Conservation (phyloP, 2,113 vertebrate species). For the Catharus minimus region DNA sequence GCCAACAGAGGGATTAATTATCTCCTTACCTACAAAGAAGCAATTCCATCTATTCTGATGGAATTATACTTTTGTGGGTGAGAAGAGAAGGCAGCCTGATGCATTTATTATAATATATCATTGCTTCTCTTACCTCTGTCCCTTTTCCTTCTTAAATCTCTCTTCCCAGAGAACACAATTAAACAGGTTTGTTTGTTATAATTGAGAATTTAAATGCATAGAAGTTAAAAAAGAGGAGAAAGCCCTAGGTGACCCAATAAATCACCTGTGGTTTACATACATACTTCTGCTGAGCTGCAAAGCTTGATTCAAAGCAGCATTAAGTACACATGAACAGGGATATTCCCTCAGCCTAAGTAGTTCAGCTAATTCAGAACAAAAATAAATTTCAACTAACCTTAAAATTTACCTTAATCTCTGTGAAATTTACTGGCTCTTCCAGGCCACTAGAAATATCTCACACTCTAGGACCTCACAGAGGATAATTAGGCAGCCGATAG, state of each 20-base stretch:
- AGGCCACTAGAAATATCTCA: conserved; percentile 57
- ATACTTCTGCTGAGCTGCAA: conserved; percentile 11
- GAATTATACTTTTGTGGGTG: background rate
- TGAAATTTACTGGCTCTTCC: conserved; percentile 67
- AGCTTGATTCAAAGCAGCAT: background rate
- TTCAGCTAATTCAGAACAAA: conserved; percentile 24
- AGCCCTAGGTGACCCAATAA: conserved; percentile 31
- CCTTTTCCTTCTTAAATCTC: conserved; percentile 55
- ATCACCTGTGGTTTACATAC: background rate
- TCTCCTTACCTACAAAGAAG: conserved; percentile 12
- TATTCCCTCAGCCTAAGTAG: background rate
- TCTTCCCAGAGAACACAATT: conserved; percentile 34
- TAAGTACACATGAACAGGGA: background rate
- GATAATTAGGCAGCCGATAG: conserved; percentile 22
- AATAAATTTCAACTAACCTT: conserved; percentile 51
- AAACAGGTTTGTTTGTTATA: conserved; percentile 46
- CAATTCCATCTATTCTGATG: background rate
- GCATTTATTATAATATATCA: conserved; percentile 11
- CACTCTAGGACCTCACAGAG: conserved; percentile 47
- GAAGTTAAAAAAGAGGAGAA: conserved; percentile 34
- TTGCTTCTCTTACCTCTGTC: conserved; percentile 39
- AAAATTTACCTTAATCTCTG: conserved; percentile 60
- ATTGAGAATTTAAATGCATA: conserved; percentile 33
- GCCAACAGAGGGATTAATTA: background rate
- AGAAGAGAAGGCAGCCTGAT: background rate